Percentiles rank a stretch among this genome's conserved stretches.
Evolutionary conservation across 2,888 invertebrate species (phyloP).

Genomic region (Pilophorus perplexus): DNA sequence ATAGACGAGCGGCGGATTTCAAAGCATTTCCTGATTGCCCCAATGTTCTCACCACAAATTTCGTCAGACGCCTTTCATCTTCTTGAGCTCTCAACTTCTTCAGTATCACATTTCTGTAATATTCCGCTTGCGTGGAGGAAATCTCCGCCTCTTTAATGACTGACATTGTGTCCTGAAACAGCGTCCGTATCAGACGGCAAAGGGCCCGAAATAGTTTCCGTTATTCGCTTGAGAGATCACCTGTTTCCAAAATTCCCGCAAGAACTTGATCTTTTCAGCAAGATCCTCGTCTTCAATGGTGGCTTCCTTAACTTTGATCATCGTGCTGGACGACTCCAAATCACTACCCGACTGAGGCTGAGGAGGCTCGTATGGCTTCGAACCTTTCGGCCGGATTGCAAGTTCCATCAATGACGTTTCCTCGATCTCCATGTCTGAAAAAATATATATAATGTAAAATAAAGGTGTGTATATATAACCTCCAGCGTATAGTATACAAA

Average conservation of each 20-base stretch:
- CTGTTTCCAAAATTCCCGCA: slow-evolving; percentile 10
- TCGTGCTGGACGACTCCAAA: background rate
- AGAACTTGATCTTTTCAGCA: background rate
- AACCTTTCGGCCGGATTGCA: background rate
- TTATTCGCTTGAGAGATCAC: too few species aligned
- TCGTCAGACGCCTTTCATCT: background rate
- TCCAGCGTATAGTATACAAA: too few species aligned
- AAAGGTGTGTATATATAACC: too few species aligned
- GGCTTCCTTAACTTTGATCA: background rate
- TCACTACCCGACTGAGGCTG: background rate
- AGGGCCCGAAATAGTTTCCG: too few species aligned
- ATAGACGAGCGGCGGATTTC: too few species aligned
- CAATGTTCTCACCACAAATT: slow-evolving; percentile 4
- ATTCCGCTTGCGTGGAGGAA: background rate
- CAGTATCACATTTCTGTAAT: background rate
- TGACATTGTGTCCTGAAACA: slow-evolving; percentile 19
- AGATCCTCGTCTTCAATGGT: background rate
- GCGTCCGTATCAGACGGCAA: too few species aligned
- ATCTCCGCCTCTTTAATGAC: slow-evolving; percentile 3
- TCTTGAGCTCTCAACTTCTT: slow-evolving; percentile 3
- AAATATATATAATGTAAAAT: background rate
- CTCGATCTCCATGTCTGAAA: background rate
- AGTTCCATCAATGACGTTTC: slow-evolving; percentile 11
- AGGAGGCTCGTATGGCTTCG: background rate
- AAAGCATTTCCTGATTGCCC: too few species aligned